These are phyloP conservation scores for Lithophane leautieri DNA, from an alignment of 2,888 invertebrate species.

Conservation along the genomic window DNA sequence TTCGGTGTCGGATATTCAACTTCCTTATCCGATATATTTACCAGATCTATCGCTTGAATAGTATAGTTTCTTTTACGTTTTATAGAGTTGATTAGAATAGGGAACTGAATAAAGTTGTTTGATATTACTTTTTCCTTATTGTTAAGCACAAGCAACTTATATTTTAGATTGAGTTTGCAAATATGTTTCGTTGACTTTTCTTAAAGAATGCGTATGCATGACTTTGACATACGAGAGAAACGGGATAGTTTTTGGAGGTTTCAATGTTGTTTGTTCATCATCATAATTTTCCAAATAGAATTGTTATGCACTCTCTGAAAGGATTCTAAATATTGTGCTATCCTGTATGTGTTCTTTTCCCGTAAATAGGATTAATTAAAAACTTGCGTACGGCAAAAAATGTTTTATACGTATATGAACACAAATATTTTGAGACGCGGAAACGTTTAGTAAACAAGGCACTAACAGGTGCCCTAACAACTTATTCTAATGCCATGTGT, in stretches of 20 bases:
- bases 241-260: background rate
- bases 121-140: background rate
- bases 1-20: conserved; percentile 21
- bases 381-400: background rate
- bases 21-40: conserved; percentile 33
- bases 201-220: too few species aligned
- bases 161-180: background rate
- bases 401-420: conserved; percentile 12
- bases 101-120: conserved; percentile 18
- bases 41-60: conserved; percentile 5
- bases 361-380: background rate
- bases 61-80: conserved; percentile 4
- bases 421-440: conserved; percentile 51
- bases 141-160: background rate
- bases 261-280: too few species aligned
- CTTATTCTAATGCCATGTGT: conserved; percentile 71
- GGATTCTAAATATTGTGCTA: background rate
- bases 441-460: conserved; percentile 62
- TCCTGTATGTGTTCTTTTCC: background rate
- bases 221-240: background rate
- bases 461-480: conserved; percentile 65
- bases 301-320: background rate
- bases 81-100: conserved; percentile 6
- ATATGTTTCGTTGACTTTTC: background rate
- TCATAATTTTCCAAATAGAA: background rate